A percentile compares a stretch with the other conserved stretches of the same genome.
Evolutionary conservation across 2,797 vertebrate species (phyloP).

Genomic region (Momotus momota): DNA sequence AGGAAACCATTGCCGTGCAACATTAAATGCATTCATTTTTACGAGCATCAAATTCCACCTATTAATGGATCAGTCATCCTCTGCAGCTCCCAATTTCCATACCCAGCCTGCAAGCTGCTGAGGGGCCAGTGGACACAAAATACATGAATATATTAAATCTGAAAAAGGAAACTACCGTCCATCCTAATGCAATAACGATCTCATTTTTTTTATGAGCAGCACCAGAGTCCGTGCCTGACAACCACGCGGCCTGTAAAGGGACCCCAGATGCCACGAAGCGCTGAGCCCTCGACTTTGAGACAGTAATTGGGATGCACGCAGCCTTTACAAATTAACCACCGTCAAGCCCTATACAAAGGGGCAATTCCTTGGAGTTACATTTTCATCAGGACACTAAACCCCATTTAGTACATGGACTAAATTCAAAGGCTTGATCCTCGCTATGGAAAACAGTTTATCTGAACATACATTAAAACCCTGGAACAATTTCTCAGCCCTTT

Average conservation of each 20-base stretch:
- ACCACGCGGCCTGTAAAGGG: background rate
- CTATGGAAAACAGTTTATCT: background rate
- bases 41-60: constrained; percentile 42
- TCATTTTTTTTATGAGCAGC: background rate
- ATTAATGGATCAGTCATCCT: constrained; percentile 40
- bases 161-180: background rate
- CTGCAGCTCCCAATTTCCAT: constrained; percentile 49
- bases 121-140: constrained; percentile 12
- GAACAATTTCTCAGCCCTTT: background rate
- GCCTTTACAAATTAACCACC: background rate
- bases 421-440: background rate
- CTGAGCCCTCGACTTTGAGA: background rate
- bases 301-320: background rate
- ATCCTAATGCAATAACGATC: background rate
- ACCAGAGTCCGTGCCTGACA: background rate
- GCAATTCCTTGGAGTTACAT: background rate
- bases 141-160: constrained; percentile 27
- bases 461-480: constrained; percentile 3
- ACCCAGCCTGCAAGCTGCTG: constrained; percentile 35
- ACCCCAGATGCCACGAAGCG: background rate
- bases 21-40: constrained; percentile 38
- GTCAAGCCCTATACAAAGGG: background rate
- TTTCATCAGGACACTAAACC: background rate
- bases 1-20: background rate
- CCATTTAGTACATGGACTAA: background rate